phyloP scores from a whole-genome alignment of 2,797 vertebrate genomes.

The Discoglossus pictus region DNA sequence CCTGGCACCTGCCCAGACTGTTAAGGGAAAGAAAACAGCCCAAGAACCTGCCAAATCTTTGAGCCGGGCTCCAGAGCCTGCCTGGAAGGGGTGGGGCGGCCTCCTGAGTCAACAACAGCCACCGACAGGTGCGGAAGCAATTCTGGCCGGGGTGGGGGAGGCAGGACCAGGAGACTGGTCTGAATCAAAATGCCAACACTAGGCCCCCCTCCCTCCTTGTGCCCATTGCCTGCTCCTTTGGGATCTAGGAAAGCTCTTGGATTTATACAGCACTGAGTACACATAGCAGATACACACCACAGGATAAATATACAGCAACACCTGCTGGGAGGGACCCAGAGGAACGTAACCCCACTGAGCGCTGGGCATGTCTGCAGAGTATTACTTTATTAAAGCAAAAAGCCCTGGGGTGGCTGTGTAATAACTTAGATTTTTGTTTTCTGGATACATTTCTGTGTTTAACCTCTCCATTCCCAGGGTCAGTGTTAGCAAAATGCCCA shows the following conservation, averaged over 20 bases:
- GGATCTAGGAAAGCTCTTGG: conserved; percentile 11
- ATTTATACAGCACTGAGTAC: conserved; percentile 27
- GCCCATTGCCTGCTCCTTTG: conserved; percentile 16
- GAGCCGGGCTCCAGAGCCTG: conserved; percentile 48
- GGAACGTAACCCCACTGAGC: conserved; percentile 20
- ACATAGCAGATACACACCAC: conserved; percentile 1
- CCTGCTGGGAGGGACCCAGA: conserved; percentile 27
- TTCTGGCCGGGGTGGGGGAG: conserved; percentile 37
- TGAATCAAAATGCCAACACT: conserved; percentile 20
- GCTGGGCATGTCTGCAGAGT: not conserved
- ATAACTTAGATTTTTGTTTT: no score
- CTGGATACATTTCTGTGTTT: no score
- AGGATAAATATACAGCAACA: conserved; percentile 34
- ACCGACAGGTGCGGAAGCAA: conserved; percentile 50
- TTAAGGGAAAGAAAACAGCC: conserved; percentile 52
- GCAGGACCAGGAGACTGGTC: conserved; percentile 29
- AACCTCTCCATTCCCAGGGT: no score
- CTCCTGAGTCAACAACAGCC: conserved; percentile 52
- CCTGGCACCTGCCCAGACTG: conserved; percentile 51
- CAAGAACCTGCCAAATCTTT: conserved; percentile 51
- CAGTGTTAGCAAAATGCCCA: no score
- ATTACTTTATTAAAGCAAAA: conserved; percentile 11
- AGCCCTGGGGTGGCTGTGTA: no score
- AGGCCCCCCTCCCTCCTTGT: conserved; percentile 32
- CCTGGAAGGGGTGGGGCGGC: conserved; percentile 48